Evolutionary conservation across 2,888 invertebrate species (phyloP).

Genomic region (Brenthis hecate): DNA sequence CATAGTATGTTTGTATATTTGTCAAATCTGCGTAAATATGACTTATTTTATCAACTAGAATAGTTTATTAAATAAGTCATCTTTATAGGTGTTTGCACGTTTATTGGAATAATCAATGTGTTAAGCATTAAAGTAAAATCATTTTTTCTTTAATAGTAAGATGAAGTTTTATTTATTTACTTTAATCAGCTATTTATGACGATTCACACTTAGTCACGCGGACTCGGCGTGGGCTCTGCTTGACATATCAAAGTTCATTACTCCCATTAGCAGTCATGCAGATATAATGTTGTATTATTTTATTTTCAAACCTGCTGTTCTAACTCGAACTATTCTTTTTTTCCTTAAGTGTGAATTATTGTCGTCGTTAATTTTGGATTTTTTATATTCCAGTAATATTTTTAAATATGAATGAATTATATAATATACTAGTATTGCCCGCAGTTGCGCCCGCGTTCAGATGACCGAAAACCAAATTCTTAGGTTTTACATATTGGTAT

Average conservation of each 20-base stretch:
- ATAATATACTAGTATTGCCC: too few species aligned
- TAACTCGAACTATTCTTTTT: conserved; percentile 14
- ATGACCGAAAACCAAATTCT: too few species aligned
- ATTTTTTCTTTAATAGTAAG: neutral
- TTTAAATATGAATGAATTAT: neutral
- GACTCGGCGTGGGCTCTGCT: conserved; percentile 30
- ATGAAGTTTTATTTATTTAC: conserved; percentile 9
- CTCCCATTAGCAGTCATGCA: conserved; percentile 23
- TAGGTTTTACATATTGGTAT: too few species aligned
- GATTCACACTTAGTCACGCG: conserved; percentile 34
- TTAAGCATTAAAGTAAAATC: too few species aligned
- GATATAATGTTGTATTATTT: conserved; percentile 18
- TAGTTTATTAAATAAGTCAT: too few species aligned
- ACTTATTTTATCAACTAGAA: too few species aligned
- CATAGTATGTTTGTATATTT: too few species aligned
- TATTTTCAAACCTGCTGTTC: conserved; percentile 11
- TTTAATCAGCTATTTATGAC: conserved; percentile 16
- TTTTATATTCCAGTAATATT: conserved; percentile 2
- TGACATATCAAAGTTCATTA: conserved; percentile 33
- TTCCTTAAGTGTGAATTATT: conserved; percentile 11
- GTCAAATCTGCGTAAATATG: too few species aligned
- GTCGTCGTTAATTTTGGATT: conserved; percentile 6
- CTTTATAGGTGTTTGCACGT: too few species aligned
- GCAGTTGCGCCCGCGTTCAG: too few species aligned
- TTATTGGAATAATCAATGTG: too few species aligned